Conservation (phyloP, 2,797 vertebrate genomes). For the Anabas testudineus region DNA sequence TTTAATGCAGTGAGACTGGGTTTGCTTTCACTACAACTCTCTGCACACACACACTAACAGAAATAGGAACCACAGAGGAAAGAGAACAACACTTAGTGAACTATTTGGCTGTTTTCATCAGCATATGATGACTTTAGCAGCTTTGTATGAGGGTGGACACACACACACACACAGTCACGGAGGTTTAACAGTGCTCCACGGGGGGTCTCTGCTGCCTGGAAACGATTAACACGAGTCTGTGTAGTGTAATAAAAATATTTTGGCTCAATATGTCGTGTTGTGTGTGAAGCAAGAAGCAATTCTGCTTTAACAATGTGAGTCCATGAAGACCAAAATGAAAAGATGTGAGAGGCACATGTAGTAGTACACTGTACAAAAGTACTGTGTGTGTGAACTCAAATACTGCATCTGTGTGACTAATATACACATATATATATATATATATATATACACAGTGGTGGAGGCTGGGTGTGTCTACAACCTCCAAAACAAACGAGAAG, state of each 20-base stretch:
- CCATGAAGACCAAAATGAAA: neutral
- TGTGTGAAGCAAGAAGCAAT: neutral
- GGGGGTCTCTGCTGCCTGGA: constrained; percentile 46
- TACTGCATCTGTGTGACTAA: too few relatives aligned
- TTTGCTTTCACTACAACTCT: neutral
- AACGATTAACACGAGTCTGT: constrained; percentile 35
- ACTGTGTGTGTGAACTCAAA: too few relatives aligned
- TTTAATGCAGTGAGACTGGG: neutral
- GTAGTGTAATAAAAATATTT: constrained; percentile 25
- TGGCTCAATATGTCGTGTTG: neutral
- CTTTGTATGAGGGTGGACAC: constrained; percentile 31
- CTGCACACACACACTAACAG: neutral
- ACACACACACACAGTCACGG: constrained; percentile 1
- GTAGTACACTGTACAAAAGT: too few relatives aligned
- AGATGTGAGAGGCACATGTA: neutral
- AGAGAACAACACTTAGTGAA: constrained; percentile 15
- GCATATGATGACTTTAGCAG: constrained; percentile 40
- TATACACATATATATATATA: too few relatives aligned
- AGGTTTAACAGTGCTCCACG: constrained; percentile 40
- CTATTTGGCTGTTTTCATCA: constrained; percentile 42
- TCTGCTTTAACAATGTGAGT: neutral
- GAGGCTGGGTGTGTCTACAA: too few relatives aligned
- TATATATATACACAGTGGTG: too few relatives aligned
- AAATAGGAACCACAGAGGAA: neutral
- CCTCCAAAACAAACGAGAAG: too few relatives aligned